Evolutionary conservation across 2,113 vertebrate genomes (phyloP).

Genomic region (Malurus elegans): DNA sequence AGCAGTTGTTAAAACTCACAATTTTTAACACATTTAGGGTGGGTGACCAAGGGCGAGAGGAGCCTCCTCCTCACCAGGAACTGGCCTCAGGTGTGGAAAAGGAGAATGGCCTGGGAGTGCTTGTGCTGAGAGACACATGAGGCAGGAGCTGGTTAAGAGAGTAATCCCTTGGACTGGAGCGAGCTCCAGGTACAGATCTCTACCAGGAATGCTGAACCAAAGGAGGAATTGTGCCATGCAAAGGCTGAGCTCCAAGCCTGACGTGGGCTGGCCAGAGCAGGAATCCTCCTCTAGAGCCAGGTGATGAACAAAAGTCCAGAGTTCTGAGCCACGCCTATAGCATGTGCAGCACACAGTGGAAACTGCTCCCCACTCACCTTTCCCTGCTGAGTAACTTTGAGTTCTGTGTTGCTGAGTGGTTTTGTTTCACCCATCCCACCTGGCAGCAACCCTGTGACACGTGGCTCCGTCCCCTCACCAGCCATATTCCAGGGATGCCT

Average conservation of each 20-base stretch:
- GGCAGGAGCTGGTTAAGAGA: not conserved
- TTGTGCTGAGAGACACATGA: not conserved
- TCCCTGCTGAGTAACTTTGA: not conserved
- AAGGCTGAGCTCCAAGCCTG: not conserved
- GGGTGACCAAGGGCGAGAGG: accelerated
- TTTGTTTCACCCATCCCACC: not conserved
- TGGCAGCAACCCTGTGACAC: not conserved
- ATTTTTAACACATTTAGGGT: not conserved
- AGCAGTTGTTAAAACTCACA: not conserved
- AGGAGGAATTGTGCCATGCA: not conserved
- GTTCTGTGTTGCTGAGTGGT: accelerated
- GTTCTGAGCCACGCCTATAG: accelerated
- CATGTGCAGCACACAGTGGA: not conserved
- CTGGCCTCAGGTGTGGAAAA: not conserved
- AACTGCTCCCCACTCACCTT: not conserved
- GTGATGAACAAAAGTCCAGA: not conserved
- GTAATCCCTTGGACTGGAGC: not conserved
- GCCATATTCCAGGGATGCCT: not conserved
- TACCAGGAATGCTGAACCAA: not conserved
- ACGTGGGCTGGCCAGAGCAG: accelerated
- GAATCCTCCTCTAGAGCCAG: not conserved
- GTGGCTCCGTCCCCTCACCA: accelerated
- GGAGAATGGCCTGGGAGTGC: not conserved
- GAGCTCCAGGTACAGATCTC: not conserved
- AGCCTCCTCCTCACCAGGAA: not conserved